Evolutionary conservation across 2,888 invertebrate genomes (phyloP).

Genomic region (Eilema griseolum): DNA sequence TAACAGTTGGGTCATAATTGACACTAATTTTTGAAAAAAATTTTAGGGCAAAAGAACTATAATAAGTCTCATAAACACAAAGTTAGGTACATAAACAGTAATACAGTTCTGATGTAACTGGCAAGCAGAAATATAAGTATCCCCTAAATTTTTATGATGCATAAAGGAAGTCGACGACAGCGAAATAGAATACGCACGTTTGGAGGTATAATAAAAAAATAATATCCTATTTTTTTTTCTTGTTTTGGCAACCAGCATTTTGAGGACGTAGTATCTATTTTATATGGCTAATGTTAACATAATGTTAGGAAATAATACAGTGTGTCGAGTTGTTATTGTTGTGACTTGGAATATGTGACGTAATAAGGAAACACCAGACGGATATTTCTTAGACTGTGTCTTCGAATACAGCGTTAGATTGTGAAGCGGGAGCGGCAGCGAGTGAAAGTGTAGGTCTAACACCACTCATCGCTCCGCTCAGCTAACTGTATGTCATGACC

Average conservation of each 20-base stretch:
- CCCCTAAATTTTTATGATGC: conserved; percentile 67
- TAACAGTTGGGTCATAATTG: not conserved
- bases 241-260: conserved; percentile 46
- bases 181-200: conserved; percentile 58
- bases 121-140: conserved; percentile 62
- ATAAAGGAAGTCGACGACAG: conserved; percentile 59
- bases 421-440: not conserved
- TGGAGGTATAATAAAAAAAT: conserved; percentile 57
- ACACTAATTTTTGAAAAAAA: not conserved
- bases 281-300: conserved; percentile 23
- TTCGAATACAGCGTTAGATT: not conserved
- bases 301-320: conserved; percentile 39
- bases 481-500: not conserved
- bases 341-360: not conserved
- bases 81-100: conserved; percentile 54
- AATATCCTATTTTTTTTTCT: conserved; percentile 50
- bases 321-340: conserved; percentile 16
- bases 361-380: not conserved
- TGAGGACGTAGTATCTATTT: conserved; percentile 22
- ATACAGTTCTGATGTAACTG: conserved; percentile 59
- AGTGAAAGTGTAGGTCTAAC: too few species aligned
- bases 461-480: too few species aligned
- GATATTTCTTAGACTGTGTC: not conserved
- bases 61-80: conserved; percentile 48
- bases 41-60: conserved; percentile 10